Evolutionary conservation across 53 echinoderm and acorn worm genomes (phyloP).

Genomic region (Glandiceps talaboti): DNA sequence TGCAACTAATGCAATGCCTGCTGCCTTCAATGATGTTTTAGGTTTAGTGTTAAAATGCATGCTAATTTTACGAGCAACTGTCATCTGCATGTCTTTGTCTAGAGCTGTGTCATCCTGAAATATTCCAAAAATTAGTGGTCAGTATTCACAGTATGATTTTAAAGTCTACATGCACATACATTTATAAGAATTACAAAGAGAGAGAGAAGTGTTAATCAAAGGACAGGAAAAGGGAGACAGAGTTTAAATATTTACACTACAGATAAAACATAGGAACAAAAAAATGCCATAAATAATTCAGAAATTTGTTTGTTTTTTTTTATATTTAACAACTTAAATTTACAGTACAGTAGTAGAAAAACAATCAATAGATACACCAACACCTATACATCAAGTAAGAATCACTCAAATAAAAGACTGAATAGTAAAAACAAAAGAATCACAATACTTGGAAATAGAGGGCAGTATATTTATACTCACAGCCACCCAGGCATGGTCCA

Average conservation of each 20-base stretch:
- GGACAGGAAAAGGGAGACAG: too few species aligned
- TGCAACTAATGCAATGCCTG: slow-evolving; percentile 89
- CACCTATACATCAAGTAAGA: background rate
- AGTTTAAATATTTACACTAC: too few species aligned
- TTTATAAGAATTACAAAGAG: too few species aligned
- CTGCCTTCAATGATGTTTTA: slow-evolving; percentile 61
- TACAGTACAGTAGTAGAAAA: too few species aligned
- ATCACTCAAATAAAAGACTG: background rate
- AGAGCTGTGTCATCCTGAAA: slow-evolving; percentile 66
- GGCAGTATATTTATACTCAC: slow-evolving; percentile 30
- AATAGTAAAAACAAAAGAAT: background rate
- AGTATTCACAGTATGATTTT: too few species aligned
- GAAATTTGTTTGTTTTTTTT: too few species aligned
- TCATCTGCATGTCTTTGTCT: slow-evolving; percentile 53
- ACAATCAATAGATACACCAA: slow-evolving; percentile 1
- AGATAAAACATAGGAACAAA: too few species aligned
- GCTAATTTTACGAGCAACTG: slow-evolving; percentile 53
- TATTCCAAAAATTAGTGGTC: background rate
- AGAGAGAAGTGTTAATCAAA: too few species aligned
- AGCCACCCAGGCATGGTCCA: slow-evolving; percentile 91
- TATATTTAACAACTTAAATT: too few species aligned
- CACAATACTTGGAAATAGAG: background rate
- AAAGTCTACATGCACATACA: too few species aligned
- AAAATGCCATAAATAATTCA: too few species aligned
- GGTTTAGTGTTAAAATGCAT: slow-evolving; percentile 87